Evolutionary conservation across 2,797 vertebrate genomes (phyloP).

Genomic region (Ataeniobius toweri): DNA sequence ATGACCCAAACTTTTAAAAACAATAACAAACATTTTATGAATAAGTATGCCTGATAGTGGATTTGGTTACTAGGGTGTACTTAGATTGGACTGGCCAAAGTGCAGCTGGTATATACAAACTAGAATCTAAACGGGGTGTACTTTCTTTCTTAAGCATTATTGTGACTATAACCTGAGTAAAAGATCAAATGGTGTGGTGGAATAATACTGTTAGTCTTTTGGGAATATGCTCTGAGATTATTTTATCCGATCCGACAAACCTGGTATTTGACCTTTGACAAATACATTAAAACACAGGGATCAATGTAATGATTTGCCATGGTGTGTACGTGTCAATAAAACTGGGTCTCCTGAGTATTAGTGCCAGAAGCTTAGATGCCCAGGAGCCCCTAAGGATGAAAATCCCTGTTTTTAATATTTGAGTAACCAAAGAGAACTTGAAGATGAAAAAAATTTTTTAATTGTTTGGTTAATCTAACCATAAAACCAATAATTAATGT

Average conservation of each 20-base stretch:
- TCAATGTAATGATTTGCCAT: background rate
- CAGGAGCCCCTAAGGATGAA: background rate
- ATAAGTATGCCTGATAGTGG: background rate
- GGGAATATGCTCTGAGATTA: background rate
- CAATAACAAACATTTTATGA: background rate
- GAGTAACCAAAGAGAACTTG: background rate
- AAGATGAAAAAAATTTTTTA: background rate
- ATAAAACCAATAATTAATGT: background rate
- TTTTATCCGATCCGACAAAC: background rate
- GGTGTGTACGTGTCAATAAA: background rate
- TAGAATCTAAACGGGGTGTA: background rate
- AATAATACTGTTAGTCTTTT: background rate
- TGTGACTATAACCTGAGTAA: background rate
- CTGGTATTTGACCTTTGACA: background rate
- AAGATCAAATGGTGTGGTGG: background rate
- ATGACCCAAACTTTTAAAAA: no score
- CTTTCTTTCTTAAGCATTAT: background rate
- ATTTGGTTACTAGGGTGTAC: background rate
- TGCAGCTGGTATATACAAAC: background rate
- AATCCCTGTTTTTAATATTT: background rate
- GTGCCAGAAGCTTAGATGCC: background rate
- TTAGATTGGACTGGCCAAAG: background rate
- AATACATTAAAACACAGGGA: background rate
- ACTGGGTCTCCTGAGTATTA: background rate
- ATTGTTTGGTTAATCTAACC: conserved; percentile 15